These are phyloP conservation scores for Diarsia rubi DNA, from an alignment of 2,888 invertebrate species.

Conservation along the genomic window DNA sequence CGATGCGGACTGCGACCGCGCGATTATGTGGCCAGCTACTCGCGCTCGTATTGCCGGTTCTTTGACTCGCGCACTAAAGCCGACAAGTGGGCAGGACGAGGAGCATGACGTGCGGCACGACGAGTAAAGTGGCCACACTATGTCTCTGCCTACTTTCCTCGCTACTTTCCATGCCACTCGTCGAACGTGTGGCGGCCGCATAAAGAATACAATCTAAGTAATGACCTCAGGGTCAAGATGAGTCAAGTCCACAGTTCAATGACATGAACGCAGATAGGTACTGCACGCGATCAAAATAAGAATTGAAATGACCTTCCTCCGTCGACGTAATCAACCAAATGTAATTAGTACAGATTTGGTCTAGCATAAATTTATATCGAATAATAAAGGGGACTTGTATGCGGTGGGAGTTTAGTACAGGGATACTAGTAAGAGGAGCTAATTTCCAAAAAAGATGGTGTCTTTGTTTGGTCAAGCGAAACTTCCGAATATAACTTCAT, in stretches of 20 bases:
- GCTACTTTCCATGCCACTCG: too few relatives aligned
- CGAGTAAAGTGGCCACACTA: too few relatives aligned
- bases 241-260: constrained; percentile 18
- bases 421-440: not conserved
- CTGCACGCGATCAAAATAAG: constrained; percentile 9
- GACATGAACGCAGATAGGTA: not conserved
- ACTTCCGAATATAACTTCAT: not conserved
- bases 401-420: not conserved
- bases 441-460: not conserved
- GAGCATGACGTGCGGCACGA: too few relatives aligned
- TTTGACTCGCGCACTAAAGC: too few relatives aligned
- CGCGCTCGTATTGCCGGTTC: too few relatives aligned
- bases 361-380: not conserved
- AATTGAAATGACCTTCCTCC: constrained; percentile 11
- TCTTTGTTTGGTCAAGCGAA: not conserved
- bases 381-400: not conserved
- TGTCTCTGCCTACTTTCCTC: too few relatives aligned
- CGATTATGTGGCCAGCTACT: too few relatives aligned
- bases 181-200: too few relatives aligned
- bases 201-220: constrained; percentile 8
- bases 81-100: too few relatives aligned
- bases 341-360: not conserved
- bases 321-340: not conserved
- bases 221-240: constrained; percentile 12
- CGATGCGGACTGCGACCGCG: too few relatives aligned